Percentiles rank a stretch among this genome's conserved stretches.
Conservation (phyloP, 2,113 vertebrate species). For the Coregonus clupeaformis region DNA sequence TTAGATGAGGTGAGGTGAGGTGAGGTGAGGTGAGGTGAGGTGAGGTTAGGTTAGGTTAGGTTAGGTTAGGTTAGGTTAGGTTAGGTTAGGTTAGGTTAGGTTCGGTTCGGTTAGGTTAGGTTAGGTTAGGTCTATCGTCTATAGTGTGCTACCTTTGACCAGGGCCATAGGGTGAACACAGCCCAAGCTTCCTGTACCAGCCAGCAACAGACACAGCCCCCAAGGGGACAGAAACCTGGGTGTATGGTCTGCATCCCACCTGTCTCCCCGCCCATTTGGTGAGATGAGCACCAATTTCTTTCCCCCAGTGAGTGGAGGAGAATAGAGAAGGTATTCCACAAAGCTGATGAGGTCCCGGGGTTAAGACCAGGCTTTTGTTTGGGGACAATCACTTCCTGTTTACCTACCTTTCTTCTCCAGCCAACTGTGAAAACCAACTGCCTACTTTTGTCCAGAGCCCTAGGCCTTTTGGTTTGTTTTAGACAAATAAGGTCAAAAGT, state of each 20-base stretch:
- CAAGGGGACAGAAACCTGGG: constrained; percentile 53
- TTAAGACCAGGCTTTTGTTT: constrained; percentile 73
- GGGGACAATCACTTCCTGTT: constrained; percentile 74
- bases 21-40: fast-evolving
- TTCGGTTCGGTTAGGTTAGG: too few relatives aligned
- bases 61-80: too few relatives aligned
- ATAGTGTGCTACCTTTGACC: too few relatives aligned
- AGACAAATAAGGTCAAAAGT: too few relatives aligned
- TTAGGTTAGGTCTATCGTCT: too few relatives aligned
- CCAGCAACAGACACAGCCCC: constrained; percentile 35
- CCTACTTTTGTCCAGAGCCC: too few relatives aligned
- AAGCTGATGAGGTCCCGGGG: constrained; percentile 72
- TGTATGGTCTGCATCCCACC: constrained; percentile 43
- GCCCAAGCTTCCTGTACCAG: constrained; percentile 32
- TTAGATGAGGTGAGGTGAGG: too few relatives aligned
- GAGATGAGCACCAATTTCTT: constrained; percentile 41
- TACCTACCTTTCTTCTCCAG: constrained; percentile 77
- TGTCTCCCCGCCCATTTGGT: too few relatives aligned
- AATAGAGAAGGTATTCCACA: constrained; percentile 54
- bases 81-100: not conserved
- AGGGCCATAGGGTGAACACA: too few relatives aligned
- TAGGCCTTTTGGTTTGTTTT: constrained; percentile 65
- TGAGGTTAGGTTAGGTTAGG: too few relatives aligned
- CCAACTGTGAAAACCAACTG: constrained; percentile 69
- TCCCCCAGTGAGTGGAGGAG: constrained; percentile 60